These are phyloP conservation scores for Umimayanthus chanpuru DNA, from an alignment of 92 coral and sea anemone genomes.

Conservation along the genomic window DNA sequence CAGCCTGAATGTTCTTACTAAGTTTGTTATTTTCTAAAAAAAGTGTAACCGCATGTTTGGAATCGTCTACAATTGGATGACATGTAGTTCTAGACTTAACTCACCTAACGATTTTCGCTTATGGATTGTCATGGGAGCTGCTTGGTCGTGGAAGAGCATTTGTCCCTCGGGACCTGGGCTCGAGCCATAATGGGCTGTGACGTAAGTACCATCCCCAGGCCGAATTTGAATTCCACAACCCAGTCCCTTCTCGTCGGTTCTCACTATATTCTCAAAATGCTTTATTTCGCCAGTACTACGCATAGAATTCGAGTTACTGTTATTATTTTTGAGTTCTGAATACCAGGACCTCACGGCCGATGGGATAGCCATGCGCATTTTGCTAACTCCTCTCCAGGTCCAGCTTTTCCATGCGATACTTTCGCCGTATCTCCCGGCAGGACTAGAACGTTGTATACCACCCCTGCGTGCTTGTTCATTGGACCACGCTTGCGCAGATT, in stretches of 20 bases:
- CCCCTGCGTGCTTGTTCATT: too few species aligned
- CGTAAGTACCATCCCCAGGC: constrained; percentile 63
- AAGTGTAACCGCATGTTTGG: too few species aligned
- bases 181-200: constrained; percentile 57
- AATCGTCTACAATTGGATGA: too few species aligned
- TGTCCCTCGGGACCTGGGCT: neutral
- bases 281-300: constrained; percentile 14
- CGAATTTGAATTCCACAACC: constrained; percentile 62
- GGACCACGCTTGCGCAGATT: too few species aligned
- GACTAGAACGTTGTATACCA: too few species aligned
- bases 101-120: constrained; percentile 22
- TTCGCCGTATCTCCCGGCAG: too few species aligned
- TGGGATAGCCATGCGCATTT: too few species aligned
- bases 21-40: too few species aligned
- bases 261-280: constrained; percentile 53
- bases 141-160: neutral
- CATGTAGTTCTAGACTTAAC: neutral
- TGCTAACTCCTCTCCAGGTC: too few species aligned
- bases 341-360: too few species aligned
- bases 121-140: constrained; percentile 2
- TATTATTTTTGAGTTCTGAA: constrained; percentile 42
- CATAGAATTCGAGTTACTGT: neutral
- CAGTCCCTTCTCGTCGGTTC: constrained; percentile 44
- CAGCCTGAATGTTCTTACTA: too few species aligned
- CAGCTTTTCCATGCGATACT: too few species aligned